A percentile compares a stretch with the other conserved stretches of the same genome.
Conservation (phyloP, 2,888 invertebrate genomes). For the Plebejus melissa region DNA sequence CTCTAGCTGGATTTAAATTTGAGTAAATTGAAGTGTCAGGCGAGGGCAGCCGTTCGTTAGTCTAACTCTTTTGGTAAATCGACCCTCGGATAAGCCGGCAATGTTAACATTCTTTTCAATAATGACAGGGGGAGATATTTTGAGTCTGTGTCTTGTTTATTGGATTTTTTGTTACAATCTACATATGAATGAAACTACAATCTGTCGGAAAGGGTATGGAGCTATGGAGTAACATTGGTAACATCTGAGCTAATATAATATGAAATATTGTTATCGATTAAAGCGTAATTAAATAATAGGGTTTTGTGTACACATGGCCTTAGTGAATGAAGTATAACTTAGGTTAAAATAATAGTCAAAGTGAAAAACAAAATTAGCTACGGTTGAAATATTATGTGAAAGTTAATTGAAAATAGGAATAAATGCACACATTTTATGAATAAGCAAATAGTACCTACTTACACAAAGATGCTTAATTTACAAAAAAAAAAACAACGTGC, state of each 20-base stretch:
- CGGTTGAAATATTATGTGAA: neutral
- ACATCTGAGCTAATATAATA: conserved; percentile 26
- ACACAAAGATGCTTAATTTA: neutral
- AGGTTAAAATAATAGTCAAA: neutral
- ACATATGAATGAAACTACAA: conserved; percentile 75
- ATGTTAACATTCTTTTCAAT: conserved; percentile 78
- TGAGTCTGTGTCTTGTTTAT: conserved; percentile 73
- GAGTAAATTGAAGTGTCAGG: conserved; percentile 69
- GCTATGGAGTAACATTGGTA: conserved; percentile 53
- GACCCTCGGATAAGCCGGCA: conserved; percentile 72
- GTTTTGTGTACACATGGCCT: neutral
- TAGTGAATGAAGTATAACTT: neutral
- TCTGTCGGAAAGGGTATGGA: conserved; percentile 64
- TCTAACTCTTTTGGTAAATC: conserved; percentile 77
- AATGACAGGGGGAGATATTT: conserved; percentile 68
- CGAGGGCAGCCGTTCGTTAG: conserved; percentile 74
- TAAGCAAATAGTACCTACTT: neutral
- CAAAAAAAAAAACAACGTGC: neutral
- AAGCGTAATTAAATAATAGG: conserved; percentile 2
- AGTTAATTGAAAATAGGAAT: neutral
- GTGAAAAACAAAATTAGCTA: neutral
- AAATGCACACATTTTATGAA: neutral
- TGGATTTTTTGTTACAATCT: conserved; percentile 78
- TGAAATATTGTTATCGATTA: conserved; percentile 30
- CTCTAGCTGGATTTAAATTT: conserved; percentile 44